These are phyloP conservation scores for Pristionchus fissidentatus DNA, from an alignment of 2,888 invertebrate species.

Conservation along the genomic window DNA sequence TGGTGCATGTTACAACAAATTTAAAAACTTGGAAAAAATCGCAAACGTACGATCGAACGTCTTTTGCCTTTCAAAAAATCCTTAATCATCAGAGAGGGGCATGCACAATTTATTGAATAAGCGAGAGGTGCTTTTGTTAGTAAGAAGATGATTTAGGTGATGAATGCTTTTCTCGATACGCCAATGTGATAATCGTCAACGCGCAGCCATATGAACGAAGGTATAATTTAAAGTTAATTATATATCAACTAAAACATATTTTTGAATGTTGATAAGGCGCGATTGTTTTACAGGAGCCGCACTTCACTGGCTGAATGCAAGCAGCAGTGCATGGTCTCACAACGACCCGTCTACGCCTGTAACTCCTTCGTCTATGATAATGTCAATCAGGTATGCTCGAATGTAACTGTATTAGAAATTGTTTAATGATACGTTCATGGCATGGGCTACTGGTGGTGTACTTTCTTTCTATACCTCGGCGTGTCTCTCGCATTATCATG, in stretches of 20 bases:
- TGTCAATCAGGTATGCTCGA: conserved; percentile 67
- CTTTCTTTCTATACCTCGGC: no score
- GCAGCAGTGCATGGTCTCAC: conserved; percentile 70
- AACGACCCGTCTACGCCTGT: conserved; percentile 72
- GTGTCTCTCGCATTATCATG: no score
- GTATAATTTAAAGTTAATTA: conserved; percentile 51
- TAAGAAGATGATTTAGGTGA: conserved; percentile 62
- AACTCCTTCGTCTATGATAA: conserved; percentile 75
- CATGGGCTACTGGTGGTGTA: no score
- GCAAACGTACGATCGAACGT: not conserved
- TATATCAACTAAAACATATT: conserved; percentile 26
- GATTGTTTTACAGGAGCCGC: conserved; percentile 37
- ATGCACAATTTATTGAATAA: no score
- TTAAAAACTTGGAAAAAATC: not conserved
- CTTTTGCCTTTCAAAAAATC: not conserved
- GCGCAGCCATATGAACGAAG: conserved; percentile 75
- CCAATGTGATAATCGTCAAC: conserved; percentile 74
- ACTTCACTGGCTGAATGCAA: conserved; percentile 71
- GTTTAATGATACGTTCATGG: not conserved
- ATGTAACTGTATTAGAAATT: not conserved
- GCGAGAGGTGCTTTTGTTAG: no score
- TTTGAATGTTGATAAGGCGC: not conserved
- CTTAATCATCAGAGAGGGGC: not conserved
- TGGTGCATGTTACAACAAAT: not conserved
- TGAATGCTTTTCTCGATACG: conserved; percentile 74